Percentiles rank a stretch among this genome's conserved stretches.
phyloP scores from a whole-genome alignment of 2,888 invertebrate species.

The Sesia bembeciformis region DNA sequence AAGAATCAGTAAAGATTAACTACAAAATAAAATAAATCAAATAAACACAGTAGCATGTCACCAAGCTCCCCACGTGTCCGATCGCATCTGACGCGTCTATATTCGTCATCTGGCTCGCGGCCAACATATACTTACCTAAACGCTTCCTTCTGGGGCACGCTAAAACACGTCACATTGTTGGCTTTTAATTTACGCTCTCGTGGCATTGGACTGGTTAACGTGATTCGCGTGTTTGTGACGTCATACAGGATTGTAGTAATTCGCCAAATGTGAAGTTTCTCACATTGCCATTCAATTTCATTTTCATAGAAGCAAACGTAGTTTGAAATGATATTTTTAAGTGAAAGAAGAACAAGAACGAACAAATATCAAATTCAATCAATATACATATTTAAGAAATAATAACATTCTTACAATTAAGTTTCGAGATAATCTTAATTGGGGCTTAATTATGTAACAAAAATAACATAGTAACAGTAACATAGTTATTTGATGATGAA shows the following conservation, averaged over 20 bases:
- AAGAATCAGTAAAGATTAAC: not conserved
- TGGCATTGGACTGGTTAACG: conserved; percentile 5
- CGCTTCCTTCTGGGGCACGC: conserved; percentile 12
- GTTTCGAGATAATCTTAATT: no score
- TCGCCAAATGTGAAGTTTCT: no score
- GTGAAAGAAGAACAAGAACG: no score
- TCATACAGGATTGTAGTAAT: not conserved
- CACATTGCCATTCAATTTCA: no score
- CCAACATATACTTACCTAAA: conserved; percentile 17
- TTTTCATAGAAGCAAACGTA: no score
- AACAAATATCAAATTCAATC: no score
- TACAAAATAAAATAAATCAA: not conserved
- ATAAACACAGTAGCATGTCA: not conserved
- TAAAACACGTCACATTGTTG: not conserved
- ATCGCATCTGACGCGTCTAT: conserved; percentile 9
- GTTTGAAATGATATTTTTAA: no score
- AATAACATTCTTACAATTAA: no score
- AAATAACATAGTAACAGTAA: no score
- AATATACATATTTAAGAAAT: no score
- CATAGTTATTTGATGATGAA: no score
- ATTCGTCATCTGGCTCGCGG: conserved; percentile 14
- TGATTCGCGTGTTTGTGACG: not conserved
- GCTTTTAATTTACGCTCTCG: not conserved
- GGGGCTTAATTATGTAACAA: no score
- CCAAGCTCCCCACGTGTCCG: not conserved